Evolutionary conservation across 2,797 vertebrate species (phyloP).

Genomic region (Pitangus sulphuratus): DNA sequence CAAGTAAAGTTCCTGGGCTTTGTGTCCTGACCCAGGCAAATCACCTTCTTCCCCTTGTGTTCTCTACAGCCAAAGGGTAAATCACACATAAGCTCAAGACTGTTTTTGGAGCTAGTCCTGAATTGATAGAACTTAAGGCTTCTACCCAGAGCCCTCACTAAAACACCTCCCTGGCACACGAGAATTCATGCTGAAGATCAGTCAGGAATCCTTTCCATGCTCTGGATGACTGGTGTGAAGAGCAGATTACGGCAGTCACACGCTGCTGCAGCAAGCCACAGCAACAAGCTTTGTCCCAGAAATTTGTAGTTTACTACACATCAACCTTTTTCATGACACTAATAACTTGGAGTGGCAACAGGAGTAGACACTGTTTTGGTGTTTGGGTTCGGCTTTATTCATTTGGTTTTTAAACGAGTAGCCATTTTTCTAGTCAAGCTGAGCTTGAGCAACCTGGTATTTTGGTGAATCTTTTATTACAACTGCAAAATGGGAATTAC

Average conservation of each 20-base stretch:
- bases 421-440: not conserved
- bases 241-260: not conserved
- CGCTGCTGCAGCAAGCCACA: not conserved
- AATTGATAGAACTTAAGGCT: not conserved
- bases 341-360: not conserved
- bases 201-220: not conserved
- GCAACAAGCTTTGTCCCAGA: not conserved
- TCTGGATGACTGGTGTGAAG: not conserved
- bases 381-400: not conserved
- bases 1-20: not conserved
- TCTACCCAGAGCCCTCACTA: not conserved
- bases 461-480: not conserved
- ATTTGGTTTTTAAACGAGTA: not conserved
- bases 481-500: not conserved
- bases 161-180: not conserved
- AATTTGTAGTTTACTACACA: not conserved
- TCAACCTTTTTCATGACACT: not conserved
- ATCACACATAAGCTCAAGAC: rapidly evolving
- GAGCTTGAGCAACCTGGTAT: not conserved
- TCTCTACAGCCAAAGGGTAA: not conserved
- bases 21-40: not conserved
- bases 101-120: not conserved
- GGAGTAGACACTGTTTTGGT: rapidly evolving
- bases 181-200: not conserved
- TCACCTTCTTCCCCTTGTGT: not conserved